These are phyloP conservation scores for Spisula subtruncata DNA, from an alignment of 2,888 invertebrate species.

Conservation along the genomic window DNA sequence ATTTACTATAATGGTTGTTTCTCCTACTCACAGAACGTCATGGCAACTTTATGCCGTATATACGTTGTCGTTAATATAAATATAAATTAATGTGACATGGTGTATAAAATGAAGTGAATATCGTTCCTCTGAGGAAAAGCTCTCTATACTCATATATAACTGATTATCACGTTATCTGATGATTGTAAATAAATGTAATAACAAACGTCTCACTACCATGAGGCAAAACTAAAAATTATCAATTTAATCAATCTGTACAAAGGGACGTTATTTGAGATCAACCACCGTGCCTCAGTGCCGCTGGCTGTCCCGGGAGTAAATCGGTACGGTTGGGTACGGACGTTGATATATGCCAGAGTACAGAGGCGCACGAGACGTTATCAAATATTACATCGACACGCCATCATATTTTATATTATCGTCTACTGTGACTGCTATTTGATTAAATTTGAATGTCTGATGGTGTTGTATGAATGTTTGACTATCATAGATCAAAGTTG, in stretches of 20 bases:
- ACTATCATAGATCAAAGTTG: neutral
- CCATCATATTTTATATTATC: constrained; percentile 27
- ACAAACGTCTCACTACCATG: neutral
- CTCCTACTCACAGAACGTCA: too few species aligned
- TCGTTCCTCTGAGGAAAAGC: neutral
- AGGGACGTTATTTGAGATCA: neutral
- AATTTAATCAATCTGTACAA: constrained; percentile 42
- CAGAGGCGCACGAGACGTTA: constrained; percentile 31
- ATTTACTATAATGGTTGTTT: too few species aligned
- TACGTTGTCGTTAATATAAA: too few species aligned
- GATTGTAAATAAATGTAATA: neutral
- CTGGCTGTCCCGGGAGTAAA: constrained; percentile 36
- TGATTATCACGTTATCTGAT: constrained; percentile 13
- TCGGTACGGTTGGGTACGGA: constrained; percentile 40
- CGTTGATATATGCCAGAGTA: constrained; percentile 21
- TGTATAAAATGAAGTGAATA: too few species aligned
- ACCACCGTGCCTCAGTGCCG: constrained; percentile 32
- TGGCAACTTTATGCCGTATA: too few species aligned
- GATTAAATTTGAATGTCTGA: constrained; percentile 10
- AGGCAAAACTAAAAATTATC: constrained; percentile 35
- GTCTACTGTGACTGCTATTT: constrained; percentile 13
- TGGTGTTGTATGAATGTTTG: constrained; percentile 16
- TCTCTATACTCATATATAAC: neutral
- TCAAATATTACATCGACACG: constrained; percentile 39
- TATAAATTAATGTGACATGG: too few species aligned